These are phyloP conservation scores for Adelognathus sp. DNA, from an alignment of 2,888 invertebrate species.

Conservation along the genomic window DNA sequence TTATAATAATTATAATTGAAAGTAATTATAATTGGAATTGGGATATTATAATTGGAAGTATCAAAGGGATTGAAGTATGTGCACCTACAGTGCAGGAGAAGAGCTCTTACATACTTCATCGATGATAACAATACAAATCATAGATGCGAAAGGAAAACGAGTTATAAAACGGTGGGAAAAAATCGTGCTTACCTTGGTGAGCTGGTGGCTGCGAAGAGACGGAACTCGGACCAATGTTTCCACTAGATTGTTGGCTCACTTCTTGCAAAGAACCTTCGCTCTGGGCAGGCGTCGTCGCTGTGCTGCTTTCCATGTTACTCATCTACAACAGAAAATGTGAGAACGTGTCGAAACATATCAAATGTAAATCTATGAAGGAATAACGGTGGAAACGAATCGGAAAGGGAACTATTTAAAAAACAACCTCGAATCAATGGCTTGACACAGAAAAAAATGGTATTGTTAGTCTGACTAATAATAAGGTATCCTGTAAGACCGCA, in stretches of 20 bases:
- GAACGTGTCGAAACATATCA: no score
- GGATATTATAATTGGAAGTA: no score
- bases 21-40: no score
- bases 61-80: no score
- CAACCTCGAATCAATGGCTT: no score
- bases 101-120: neutral
- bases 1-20: constrained; percentile 19
- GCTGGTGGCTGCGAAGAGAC: constrained; percentile 74
- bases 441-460: no score
- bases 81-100: no score
- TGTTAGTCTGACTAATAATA: no score
- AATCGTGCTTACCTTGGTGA: constrained; percentile 75
- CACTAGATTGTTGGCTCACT: constrained; percentile 74
- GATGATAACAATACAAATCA: neutral
- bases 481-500: no score
- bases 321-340: constrained; percentile 66
- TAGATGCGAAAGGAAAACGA: neutral
- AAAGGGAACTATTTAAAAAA: no score
- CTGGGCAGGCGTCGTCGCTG: constrained; percentile 74
- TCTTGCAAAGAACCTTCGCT: constrained; percentile 76
- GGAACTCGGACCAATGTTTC: constrained; percentile 73
- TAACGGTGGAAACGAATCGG: no score
- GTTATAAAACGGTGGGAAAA: neutral
- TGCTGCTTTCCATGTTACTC: constrained; percentile 78
- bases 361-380: no score